Evolutionary conservation across 1,140 invertebrate genomes (phyloP).

Genomic region (Thaumatotibia leucotreta): DNA sequence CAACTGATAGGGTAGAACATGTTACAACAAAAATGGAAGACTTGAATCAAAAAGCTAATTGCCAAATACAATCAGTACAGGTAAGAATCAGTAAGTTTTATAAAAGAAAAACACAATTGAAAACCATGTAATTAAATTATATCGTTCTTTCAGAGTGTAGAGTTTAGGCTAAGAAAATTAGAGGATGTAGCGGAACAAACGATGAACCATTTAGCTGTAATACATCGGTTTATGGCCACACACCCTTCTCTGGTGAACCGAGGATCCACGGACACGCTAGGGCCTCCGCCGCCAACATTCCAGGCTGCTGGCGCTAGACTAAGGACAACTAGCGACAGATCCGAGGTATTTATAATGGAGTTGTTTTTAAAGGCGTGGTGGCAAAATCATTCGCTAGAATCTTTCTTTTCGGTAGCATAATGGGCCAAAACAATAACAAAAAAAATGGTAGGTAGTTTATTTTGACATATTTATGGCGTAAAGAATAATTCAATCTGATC

Average conservation of each 20-base stretch:
- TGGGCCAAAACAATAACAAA: too few relatives aligned
- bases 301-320: constrained; percentile 71
- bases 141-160: constrained; percentile 80
- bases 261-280: constrained; percentile 74
- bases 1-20: constrained; percentile 91
- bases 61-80: constrained; percentile 78
- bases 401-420: too few relatives aligned
- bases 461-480: too few relatives aligned
- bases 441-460: too few relatives aligned
- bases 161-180: constrained; percentile 90
- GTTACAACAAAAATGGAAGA: constrained; percentile 93
- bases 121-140: too few relatives aligned
- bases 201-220: constrained; percentile 85
- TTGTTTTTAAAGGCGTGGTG: background rate
- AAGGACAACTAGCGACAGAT: constrained; percentile 75
- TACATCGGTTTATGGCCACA: constrained; percentile 90
- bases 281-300: constrained; percentile 73
- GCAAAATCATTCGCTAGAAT: too few relatives aligned
- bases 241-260: constrained; percentile 80
- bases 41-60: constrained; percentile 93
- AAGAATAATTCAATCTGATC: too few relatives aligned
- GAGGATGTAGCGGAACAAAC: constrained; percentile 91
- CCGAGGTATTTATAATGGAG: constrained; percentile 71
- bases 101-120: too few relatives aligned
- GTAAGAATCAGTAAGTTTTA: constrained; percentile 50